Evolutionary conservation across 2,113 vertebrate species (phyloP).

Genomic region (Xenopus laevis): DNA sequence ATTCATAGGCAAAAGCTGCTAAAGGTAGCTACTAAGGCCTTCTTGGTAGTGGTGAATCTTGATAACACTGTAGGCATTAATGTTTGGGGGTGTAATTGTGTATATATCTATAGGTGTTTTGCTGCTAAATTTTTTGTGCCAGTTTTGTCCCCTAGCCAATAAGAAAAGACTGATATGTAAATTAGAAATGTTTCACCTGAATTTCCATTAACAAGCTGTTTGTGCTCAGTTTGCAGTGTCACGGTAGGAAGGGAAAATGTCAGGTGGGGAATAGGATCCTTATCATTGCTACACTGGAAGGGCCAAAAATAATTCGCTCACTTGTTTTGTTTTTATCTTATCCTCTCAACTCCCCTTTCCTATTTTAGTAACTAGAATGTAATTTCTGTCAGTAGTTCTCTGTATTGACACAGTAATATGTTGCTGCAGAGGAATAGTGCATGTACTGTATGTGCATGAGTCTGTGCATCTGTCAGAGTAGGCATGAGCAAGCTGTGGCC

Average conservation of each 20-base stretch:
- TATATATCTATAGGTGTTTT: too few relatives aligned
- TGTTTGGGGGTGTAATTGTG: too few relatives aligned
- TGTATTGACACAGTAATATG: slow-evolving; percentile 4
- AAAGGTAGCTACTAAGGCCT: too few relatives aligned
- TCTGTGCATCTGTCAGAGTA: too few relatives aligned
- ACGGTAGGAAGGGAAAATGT: background rate
- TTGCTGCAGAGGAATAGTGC: background rate
- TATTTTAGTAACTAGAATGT: background rate
- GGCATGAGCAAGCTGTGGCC: background rate
- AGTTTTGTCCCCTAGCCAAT: too few relatives aligned
- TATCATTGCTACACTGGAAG: background rate
- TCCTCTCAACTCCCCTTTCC: background rate
- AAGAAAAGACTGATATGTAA: too few relatives aligned
- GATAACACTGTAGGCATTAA: too few relatives aligned
- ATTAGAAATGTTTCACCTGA: background rate
- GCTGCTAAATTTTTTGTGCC: too few relatives aligned
- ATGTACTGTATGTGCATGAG: background rate
- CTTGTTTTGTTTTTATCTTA: slow-evolving; percentile 1
- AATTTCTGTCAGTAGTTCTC: background rate
- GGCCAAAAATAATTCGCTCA: background rate
- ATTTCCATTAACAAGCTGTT: background rate
- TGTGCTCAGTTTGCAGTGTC: background rate
- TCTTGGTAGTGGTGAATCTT: too few relatives aligned
- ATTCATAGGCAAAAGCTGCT: too few relatives aligned
- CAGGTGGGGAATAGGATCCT: background rate